These are phyloP conservation scores for Alosa sapidissima DNA, from an alignment of 2,797 vertebrate species.

Conservation along the genomic window DNA sequence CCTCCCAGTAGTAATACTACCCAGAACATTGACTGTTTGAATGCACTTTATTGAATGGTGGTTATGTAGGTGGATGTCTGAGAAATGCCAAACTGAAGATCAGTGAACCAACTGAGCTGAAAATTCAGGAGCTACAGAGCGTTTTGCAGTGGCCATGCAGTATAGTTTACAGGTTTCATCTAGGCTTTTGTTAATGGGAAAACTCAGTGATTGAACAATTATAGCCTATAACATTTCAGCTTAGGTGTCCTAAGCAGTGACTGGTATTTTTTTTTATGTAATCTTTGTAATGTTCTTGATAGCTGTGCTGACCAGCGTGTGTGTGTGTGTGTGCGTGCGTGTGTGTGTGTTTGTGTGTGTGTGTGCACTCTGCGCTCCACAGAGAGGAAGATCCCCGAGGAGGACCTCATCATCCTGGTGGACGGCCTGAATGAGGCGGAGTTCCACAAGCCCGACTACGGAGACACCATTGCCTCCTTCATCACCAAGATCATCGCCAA, in stretches of 20 bases:
- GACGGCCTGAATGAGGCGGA: conserved; percentile 98
- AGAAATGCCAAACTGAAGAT: not conserved
- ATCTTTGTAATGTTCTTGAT: not conserved
- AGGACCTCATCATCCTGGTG: conserved; percentile 93
- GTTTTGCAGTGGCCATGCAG: not conserved
- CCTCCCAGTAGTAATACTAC: not conserved
- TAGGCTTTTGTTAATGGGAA: not conserved
- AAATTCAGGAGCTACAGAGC: not conserved
- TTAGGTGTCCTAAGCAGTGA: not conserved
- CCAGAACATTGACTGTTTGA: conserved; percentile 9
- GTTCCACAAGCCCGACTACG: conserved; percentile 98
- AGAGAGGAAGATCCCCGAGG: conserved; percentile 93
- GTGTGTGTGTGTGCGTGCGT: not conserved
- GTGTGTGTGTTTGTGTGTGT: conserved; percentile 17
- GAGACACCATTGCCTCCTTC: conserved; percentile 95
- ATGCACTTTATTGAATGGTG: not conserved
- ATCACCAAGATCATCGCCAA: conserved; percentile 89
- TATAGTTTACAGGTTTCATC: not conserved
- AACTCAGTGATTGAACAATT: not conserved
- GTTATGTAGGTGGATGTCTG: not conserved
- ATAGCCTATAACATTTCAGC: not conserved
- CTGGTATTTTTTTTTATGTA: not conserved
- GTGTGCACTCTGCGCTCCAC: conserved; percentile 46
- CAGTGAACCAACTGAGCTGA: not conserved
- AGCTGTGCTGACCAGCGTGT: not conserved